Evolutionary conservation across 2,797 vertebrate species (phyloP), one percentile per base, ranked within the genome.

Genomic region (Threskiornis aethiopicus): DNA sequence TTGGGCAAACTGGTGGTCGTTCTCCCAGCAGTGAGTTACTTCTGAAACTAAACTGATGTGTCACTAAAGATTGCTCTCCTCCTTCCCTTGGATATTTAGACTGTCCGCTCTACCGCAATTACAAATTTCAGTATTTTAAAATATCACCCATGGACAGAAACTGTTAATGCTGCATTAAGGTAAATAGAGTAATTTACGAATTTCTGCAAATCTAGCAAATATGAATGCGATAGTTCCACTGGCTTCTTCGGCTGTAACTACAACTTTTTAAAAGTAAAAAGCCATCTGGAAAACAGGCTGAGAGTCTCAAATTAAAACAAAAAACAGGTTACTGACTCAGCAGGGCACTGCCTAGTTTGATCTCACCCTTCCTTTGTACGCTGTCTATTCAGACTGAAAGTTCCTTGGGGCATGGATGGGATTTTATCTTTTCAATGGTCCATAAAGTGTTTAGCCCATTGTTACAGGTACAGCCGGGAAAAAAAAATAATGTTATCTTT

Each of bases 341-440:
- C 59, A 89, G 55, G 84, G 84, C 83, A 72, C 62, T 90, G 88
- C 80, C 85, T 72, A 61, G 70, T 67, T 96, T 94, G 91, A 90
- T 92, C 67, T 93, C 64, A 67, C 58, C 58, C 54, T 69, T 94
- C 72, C 66, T 90, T 94, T 94, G 87, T 84, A 78, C 2, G 9
- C 26, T 52, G 19, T 31, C 83, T 93, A 82, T 87, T 94, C 90
- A 92, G 16, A 82, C 3, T 87, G 51, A 31, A 66, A 75, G 31
- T 51, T 95, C 87, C 91, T 95, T 89, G 58, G 62, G 89, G 85
- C 91, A 96, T 9, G 42, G 89, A 96, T 47, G 33, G 66, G 90
- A 96, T 92, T 97, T 93, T 89, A 85, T 75, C 78, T 96, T 95
- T 90, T 75, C 84, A 95, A 61, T 80, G 47, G 66, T 62, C 55